phyloP scores from a whole-genome alignment of 1,140 invertebrate species.

The Hormaphis cornu region DNA sequence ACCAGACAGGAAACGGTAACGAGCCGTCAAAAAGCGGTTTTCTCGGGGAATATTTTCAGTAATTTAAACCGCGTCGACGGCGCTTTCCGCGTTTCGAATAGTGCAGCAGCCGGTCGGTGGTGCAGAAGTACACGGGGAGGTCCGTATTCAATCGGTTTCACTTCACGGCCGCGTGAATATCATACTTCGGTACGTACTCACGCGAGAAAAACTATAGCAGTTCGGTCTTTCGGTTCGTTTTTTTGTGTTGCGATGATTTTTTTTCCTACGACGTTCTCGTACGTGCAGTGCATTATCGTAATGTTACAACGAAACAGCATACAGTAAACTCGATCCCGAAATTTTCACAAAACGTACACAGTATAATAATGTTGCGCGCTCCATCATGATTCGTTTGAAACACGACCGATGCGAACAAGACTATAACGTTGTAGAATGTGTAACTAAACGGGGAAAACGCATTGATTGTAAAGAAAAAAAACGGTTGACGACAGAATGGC shows the following conservation, averaged over 20 bases:
- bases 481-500: not conserved
- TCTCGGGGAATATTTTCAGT: slow-evolving; percentile 11
- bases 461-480: not conserved
- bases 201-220: not conserved
- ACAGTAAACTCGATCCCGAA: too few relatives aligned
- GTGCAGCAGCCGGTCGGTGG: not conserved
- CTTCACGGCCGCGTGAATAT: slow-evolving; percentile 27
- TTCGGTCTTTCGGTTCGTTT: not conserved
- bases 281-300: not conserved
- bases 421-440: not conserved
- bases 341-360: not conserved
- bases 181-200: not conserved
- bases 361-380: not conserved
- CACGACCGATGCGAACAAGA: too few relatives aligned
- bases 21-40: slow-evolving; percentile 24
- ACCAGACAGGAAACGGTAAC: slow-evolving; percentile 19
- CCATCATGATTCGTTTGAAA: not conserved
- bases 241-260: not conserved
- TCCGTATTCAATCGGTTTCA: slow-evolving; percentile 26
- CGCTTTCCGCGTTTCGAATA: slow-evolving; percentile 1
- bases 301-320: not conserved
- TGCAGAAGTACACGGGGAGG: not conserved
- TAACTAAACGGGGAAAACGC: not conserved
- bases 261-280: not conserved
- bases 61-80: not conserved